A percentile compares a stretch with the other conserved stretches of the same genome.
These are phyloP conservation scores for Arvicanthis niloticus DNA, from an alignment of 2,113 vertebrate species.

Conservation along the genomic window DNA sequence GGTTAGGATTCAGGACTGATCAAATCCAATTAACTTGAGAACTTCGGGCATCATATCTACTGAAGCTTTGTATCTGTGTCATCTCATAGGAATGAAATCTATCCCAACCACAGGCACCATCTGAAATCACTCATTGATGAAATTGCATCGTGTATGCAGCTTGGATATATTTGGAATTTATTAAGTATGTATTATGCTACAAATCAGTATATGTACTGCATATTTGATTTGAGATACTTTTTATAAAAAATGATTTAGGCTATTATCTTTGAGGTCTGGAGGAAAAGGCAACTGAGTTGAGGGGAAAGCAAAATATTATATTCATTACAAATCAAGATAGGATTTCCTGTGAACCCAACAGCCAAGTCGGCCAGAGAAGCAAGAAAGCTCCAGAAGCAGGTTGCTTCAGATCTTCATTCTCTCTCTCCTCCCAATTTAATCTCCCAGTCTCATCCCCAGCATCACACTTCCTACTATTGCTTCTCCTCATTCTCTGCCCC, in stretches of 20 bases:
- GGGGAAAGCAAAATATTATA: neutral
- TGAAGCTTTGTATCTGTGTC: neutral
- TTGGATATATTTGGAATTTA: neutral
- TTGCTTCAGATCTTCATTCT: neutral
- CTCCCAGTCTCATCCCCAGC: neutral
- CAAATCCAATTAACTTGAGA: slow-evolving; percentile 32
- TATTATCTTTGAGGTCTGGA: slow-evolving; percentile 18
- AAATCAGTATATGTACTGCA: neutral
- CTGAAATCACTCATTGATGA: slow-evolving; percentile 29
- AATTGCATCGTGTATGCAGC: neutral
- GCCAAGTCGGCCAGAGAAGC: neutral
- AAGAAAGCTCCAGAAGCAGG: neutral
- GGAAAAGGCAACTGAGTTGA: neutral
- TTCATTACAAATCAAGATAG: slow-evolving; percentile 6
- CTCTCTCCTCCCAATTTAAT: neutral
- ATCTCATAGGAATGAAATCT: slow-evolving; percentile 34
- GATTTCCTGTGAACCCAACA: neutral
- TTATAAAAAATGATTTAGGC: neutral
- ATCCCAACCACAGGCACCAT: neutral
- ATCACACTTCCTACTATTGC: neutral
- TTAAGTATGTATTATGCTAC: neutral
- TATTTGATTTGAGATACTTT: slow-evolving; percentile 21
- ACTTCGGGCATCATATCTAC: slow-evolving; percentile 10
- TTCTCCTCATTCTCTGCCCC: neutral
- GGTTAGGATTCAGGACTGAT: neutral